phyloP scores from a whole-genome alignment of 2,797 vertebrate genomes.

The Tapera naevia region DNA sequence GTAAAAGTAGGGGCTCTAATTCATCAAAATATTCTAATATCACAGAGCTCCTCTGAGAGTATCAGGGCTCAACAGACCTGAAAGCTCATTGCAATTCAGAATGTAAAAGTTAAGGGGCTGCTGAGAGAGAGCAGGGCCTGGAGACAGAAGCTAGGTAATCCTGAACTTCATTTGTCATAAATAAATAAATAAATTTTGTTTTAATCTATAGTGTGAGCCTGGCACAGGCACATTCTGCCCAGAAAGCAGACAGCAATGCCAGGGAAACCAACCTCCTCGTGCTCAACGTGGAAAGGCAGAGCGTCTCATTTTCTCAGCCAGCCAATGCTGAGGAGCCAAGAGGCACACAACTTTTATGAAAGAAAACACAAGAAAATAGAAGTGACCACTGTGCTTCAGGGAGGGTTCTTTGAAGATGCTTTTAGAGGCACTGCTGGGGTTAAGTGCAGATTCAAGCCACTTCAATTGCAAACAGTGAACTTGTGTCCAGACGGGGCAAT shows the following conservation, averaged over 20 bases:
- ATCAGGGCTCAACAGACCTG: not conserved
- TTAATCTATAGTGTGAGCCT: not conserved
- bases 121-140: not conserved
- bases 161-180: not conserved
- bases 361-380: not conserved
- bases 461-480: not conserved
- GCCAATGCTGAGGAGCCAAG: rapidly evolving
- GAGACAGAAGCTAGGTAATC: not conserved
- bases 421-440: not conserved
- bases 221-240: not conserved
- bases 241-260: not conserved
- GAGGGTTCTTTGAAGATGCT: not conserved
- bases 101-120: not conserved
- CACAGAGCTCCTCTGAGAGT: constrained; percentile 13
- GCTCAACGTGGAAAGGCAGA: not conserved
- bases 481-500: not conserved
- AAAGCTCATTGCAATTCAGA: constrained; percentile 14
- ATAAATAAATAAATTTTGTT: not conserved
- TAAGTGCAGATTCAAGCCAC: not conserved
- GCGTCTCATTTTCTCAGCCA: not conserved
- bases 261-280: not conserved
- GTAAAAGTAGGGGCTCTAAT: constrained; percentile 13
- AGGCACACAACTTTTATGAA: not conserved
- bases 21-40: constrained; percentile 44
- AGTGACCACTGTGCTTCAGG: not conserved